Conservation (phyloP, 2,797 vertebrate species). For the Vireo griseus region DNA sequence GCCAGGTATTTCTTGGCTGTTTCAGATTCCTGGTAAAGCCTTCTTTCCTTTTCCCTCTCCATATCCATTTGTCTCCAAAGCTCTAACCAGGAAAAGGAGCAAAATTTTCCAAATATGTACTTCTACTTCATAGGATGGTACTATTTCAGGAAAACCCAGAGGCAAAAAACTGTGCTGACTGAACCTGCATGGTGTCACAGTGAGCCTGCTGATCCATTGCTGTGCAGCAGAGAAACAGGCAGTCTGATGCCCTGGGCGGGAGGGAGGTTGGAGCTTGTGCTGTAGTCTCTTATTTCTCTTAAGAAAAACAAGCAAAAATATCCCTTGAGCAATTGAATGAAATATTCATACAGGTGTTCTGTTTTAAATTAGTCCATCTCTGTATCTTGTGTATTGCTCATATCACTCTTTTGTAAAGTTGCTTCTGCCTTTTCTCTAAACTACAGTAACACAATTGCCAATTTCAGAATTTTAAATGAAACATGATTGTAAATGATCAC, state of each 20-base stretch:
- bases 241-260: neutral
- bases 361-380: neutral
- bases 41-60: neutral
- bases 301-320: neutral
- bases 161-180: neutral
- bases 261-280: neutral
- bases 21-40: neutral
- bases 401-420: neutral
- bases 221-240: neutral
- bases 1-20: neutral
- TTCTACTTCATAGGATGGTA: neutral
- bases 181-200: rapidly evolving
- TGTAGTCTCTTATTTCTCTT: neutral
- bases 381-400: rapidly evolving
- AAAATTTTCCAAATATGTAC: neutral
- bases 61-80: neutral
- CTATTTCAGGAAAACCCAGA: neutral
- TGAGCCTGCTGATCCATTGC: neutral
- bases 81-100: neutral
- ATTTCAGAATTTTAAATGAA: neutral
- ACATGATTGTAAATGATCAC: neutral
- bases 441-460: neutral
- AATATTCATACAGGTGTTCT: neutral
- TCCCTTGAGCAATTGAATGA: neutral
- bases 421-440: neutral